Percentiles rank a stretch among this genome's conserved stretches.
Conservation (phyloP, 1,140 invertebrate genomes). For the Pogonus chalceus region DNA sequence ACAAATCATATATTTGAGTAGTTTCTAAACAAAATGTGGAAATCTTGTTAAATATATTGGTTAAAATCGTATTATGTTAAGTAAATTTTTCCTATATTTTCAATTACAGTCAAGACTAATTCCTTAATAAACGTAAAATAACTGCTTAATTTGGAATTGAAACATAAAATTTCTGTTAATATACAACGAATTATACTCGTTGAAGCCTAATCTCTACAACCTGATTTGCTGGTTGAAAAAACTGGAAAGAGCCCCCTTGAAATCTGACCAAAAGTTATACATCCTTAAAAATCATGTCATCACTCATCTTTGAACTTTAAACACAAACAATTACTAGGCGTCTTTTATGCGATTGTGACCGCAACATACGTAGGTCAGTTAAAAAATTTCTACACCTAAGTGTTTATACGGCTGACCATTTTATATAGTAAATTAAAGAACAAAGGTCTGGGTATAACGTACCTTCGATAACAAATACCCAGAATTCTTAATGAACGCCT, state of each 20-base stretch:
- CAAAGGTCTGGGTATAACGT: background rate
- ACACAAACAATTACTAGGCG: background rate
- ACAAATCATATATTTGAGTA: no score
- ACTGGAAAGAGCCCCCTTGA: background rate
- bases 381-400: background rate
- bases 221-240: background rate
- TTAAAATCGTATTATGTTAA: no score
- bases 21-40: no score
- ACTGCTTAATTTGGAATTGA: no score
- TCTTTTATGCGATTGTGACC: background rate
- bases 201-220: background rate
- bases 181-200: background rate
- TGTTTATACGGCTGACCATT: background rate
- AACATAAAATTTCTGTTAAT: no score
- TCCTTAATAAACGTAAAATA: no score
- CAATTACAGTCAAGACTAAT: no score
- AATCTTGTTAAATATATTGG: no score
- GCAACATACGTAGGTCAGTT: background rate
- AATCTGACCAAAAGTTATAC: background rate
- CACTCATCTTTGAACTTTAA: background rate
- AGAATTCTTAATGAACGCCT: background rate
- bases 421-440: background rate
- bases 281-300: background rate
- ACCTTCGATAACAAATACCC: background rate
- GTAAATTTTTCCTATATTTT: no score